phyloP scores from a whole-genome alignment of 2,888 invertebrate genomes.

The Limenitis camilla region DNA sequence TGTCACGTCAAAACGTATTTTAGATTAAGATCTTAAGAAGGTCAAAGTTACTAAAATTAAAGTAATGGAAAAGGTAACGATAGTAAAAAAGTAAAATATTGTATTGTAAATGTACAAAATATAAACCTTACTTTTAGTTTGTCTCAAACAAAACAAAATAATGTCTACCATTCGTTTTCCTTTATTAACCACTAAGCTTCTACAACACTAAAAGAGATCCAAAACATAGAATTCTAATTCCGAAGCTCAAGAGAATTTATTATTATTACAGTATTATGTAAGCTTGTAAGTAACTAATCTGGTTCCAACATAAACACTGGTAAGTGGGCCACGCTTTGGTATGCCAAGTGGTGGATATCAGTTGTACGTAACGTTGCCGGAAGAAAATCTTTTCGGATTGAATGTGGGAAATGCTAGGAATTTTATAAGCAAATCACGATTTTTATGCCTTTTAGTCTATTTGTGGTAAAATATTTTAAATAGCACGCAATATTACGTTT shows the following conservation, averaged over 20 bases:
- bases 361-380: conserved; percentile 3
- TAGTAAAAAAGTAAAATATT: too few relatives aligned
- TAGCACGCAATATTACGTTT: too few relatives aligned
- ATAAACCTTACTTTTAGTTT: too few relatives aligned
- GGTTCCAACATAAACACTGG: conserved; percentile 2
- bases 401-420: background rate
- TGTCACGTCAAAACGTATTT: too few relatives aligned
- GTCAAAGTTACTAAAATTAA: too few relatives aligned
- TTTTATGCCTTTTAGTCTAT: too few relatives aligned
- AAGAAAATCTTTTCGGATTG: conserved; percentile 2
- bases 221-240: background rate
- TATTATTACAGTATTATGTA: background rate
- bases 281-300: background rate
- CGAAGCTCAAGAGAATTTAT: background rate
- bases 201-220: background rate
- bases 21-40: too few relatives aligned
- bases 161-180: background rate
- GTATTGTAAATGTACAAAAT: too few relatives aligned
- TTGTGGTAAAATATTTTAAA: too few relatives aligned
- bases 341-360: background rate
- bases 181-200: background rate
- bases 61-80: too few relatives aligned
- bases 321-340: conserved; percentile 6
- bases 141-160: too few relatives aligned
- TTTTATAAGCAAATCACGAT: too few relatives aligned